Percentiles rank a stretch among this genome's conserved stretches.
Conservation (phyloP, 1,140 invertebrate genomes). For the Propsilocerus akamusi region DNA sequence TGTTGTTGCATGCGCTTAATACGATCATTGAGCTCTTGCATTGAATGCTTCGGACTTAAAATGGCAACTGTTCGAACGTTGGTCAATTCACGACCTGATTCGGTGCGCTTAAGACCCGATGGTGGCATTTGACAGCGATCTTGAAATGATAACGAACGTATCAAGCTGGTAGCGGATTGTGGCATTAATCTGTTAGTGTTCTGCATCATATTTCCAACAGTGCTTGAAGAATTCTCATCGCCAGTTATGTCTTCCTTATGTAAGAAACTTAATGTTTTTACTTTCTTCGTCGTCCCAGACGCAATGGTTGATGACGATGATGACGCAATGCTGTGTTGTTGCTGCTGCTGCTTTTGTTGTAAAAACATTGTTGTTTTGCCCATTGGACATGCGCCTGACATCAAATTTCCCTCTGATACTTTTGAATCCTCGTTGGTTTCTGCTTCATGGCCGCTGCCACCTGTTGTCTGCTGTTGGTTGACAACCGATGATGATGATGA, state of each 20-base stretch:
- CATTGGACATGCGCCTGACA: neutral
- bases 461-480: neutral
- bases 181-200: neutral
- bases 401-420: neutral
- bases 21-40: neutral
- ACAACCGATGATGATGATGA: neutral
- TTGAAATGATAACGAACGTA: neutral
- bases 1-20: neutral
- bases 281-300: neutral
- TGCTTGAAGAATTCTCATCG: neutral
- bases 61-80: neutral
- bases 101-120: neutral
- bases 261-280: constrained; percentile 1
- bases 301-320: neutral
- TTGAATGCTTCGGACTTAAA: neutral
- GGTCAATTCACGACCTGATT: neutral
- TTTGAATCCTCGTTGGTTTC: neutral
- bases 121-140: neutral
- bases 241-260: neutral
- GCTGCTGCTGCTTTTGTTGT: neutral
- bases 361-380: neutral
- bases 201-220: neutral
- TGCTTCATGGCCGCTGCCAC: neutral
- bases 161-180: neutral
- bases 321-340: neutral